Base-by-base conservation (phyloP, 2,113 vertebrate species). In the Hiodon alosoides region DNA sequence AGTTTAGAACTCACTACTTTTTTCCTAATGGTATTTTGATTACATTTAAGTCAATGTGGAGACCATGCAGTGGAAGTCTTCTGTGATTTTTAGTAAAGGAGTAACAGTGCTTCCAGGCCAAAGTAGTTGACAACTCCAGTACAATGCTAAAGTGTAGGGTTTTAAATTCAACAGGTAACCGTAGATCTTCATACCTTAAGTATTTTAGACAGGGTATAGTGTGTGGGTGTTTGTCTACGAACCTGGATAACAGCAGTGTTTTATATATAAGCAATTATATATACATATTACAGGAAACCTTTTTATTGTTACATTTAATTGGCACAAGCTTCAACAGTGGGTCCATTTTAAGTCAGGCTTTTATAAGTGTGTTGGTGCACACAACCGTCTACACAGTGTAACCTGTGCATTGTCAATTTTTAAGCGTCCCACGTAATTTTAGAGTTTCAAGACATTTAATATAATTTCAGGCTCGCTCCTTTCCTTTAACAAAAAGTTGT, bases 11-110 rank as follows among this genome's bases (percentile, higher is more conserved):
- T 85, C 82, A 82, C 82, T 83, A 80, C 83, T 83, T 83, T 84
- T 84, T 85, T 85, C 83, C 81, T 83, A 81, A 85, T 82, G 80
- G 82, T 85, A 85, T 83, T 85, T 83, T 85, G 80, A 85, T 79
- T 85, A 83, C 80, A 82, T 83, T 83, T 79, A 85, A 77, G 80
- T 83, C 77, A 67, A 81, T 81, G 78, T 82, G 79, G 76, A 79
- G 78, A 81, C 76, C 82, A 79, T 79, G 77, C 78, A 75, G 77
- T 82, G 82, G 76, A 82, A 82, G 78, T 82, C 68, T 73, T 79
- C 77, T 81, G 75, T 81, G 77, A 79, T 83, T 82, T 31, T 72
- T 73, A 79, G 83, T 83, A 79, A 76, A 82, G 79, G 79, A 80
- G 76, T 85, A 82, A 77, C 81, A 74, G 83, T 85, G 82, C 83